These are phyloP conservation scores for Vireo altiloquus DNA, from an alignment of 2,113 vertebrate species.

Conservation along the genomic window DNA sequence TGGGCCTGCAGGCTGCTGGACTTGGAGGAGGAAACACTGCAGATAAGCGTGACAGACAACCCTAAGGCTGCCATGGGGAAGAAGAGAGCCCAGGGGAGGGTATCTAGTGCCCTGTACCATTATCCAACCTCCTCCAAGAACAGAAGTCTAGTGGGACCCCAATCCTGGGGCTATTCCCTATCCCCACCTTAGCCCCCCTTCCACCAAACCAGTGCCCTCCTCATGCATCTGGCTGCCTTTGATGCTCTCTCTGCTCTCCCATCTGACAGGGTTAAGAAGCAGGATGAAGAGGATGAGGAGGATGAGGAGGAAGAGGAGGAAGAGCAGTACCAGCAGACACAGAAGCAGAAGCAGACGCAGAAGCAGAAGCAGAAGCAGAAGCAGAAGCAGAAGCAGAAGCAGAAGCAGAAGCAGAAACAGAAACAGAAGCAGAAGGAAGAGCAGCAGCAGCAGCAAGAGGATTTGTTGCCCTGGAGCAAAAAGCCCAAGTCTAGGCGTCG, in stretches of 20 bases:
- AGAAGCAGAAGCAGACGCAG: not conserved
- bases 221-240: not conserved
- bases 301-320: not conserved
- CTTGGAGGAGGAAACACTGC: not conserved
- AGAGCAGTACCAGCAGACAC: too few species aligned
- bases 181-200: not conserved
- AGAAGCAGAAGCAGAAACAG: not conserved
- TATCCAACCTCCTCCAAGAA: not conserved
- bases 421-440: not conserved
- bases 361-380: not conserved
- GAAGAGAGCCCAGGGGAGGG: not conserved
- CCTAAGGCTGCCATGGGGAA: not conserved
- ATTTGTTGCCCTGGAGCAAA: not conserved
- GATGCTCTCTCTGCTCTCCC: not conserved
- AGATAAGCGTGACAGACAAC: not conserved
- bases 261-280: slow-evolving; percentile 49
- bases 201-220: not conserved
- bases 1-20: not conserved
- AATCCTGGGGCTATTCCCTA: not conserved
- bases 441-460: slow-evolving; percentile 42
- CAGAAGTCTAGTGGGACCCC: not conserved
- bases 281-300: not conserved
- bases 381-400: not conserved
- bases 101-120: not conserved
- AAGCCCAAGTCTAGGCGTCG: not conserved